Evolutionary conservation across 2,888 invertebrate species (phyloP), one percentile per base, ranked within the genome.

Genomic region (Habroteleia sp.): DNA sequence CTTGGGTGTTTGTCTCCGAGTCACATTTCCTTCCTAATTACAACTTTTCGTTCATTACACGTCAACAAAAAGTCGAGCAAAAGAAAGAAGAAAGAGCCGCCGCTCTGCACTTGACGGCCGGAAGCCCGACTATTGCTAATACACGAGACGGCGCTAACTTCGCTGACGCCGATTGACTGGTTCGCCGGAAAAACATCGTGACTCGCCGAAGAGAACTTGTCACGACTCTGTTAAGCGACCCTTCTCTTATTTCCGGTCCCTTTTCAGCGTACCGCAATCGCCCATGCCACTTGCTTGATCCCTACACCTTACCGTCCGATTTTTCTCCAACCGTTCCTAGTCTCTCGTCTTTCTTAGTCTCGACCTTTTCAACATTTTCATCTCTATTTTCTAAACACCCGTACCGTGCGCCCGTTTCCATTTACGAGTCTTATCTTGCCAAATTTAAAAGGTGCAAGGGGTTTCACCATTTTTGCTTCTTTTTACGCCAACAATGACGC

Each of bases 221-320:
- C 80, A 76, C 76, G 66, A 77, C 76, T 79, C 76, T 78, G 78
- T 80, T 80, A 80, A 78, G 71, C 65, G 35, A 25, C 48, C 58
- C 62, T 56, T 31, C 35, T 10, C 6, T 5, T 10, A 31, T 2
- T 5, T 14, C 13, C 46, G 23, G 17, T 74, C 29, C 46, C 35
- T 60, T 65, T 69, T 41, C 60, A 41, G 25, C 46, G 58, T 4
- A 37, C 62, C 58, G 62, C 44, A 58, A 68, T 68, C 62, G 50
- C 62, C 7, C 33, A 27, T 17, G 39, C 68, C 62, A 62, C 56
- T 75, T 75, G 33, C 29, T 42, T 56, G 71, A 71, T 72, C 62
- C 52, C 39, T 14, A n/a, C 10, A 37, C 56, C 65, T 39, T 56
- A 56, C 52, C 17, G 54, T 11, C 52, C 58, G 58, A 41, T 44